These are phyloP conservation scores for Sweltsa coloradensis DNA, from an alignment of 1,140 invertebrate genomes.

Conservation along the genomic window DNA sequence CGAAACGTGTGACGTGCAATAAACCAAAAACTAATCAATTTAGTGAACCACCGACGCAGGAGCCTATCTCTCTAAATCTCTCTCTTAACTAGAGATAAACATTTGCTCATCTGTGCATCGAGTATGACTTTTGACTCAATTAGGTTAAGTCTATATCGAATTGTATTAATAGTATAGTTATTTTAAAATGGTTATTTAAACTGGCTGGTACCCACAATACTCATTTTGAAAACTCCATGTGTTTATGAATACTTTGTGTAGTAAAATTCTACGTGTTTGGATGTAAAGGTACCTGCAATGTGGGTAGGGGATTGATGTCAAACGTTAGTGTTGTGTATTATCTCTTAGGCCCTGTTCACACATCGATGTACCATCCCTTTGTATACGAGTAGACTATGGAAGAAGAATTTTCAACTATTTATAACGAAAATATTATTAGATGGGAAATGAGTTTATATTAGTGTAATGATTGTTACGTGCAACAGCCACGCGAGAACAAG, in stretches of 20 bases:
- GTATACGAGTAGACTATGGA: slow-evolving; percentile 3
- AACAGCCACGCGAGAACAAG: neutral
- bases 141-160: no score
- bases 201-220: no score
- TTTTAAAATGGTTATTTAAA: no score
- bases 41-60: no score
- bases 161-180: no score
- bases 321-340: neutral
- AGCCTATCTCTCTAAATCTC: no score
- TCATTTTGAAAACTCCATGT: neutral
- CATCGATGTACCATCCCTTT: neutral
- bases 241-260: neutral
- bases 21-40: no score
- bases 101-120: no score
- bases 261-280: neutral
- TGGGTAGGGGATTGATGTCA: neutral
- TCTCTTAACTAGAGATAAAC: no score
- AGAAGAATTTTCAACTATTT: neutral
- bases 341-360: no score
- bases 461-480: neutral
- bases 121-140: no score
- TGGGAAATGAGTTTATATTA: neutral
- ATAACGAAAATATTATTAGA: neutral
- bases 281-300: neutral
- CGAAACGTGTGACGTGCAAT: no score